Percentiles rank a stretch among this genome's conserved stretches.
These are phyloP conservation scores for Pseudochromis fuscus DNA, from an alignment of 2,797 vertebrate species.

Conservation along the genomic window DNA sequence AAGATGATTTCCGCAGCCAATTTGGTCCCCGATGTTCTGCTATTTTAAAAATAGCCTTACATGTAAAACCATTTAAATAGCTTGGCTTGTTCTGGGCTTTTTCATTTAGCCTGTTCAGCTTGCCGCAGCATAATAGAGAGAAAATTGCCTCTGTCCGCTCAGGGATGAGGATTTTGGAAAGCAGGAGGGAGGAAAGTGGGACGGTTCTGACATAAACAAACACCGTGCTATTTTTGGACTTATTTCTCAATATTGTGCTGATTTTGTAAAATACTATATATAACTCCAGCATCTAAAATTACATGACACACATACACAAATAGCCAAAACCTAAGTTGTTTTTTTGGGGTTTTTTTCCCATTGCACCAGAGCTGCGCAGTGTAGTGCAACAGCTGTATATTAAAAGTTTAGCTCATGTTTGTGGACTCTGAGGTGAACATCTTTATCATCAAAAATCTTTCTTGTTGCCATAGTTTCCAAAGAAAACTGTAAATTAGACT, in stretches of 20 bases:
- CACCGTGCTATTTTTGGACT: constrained; percentile 34
- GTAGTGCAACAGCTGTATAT: background rate
- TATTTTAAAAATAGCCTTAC: constrained; percentile 69
- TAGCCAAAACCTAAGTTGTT: background rate
- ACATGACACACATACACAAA: background rate
- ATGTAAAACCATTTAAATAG: constrained; percentile 65
- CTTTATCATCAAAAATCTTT: too few species aligned
- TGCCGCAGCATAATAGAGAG: constrained; percentile 65
- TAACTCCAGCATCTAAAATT: constrained; percentile 6
- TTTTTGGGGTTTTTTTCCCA: background rate
- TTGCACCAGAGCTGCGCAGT: constrained; percentile 5
- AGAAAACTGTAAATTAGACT: background rate
- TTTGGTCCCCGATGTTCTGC: constrained; percentile 52
- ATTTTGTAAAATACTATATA: constrained; percentile 31
- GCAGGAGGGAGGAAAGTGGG: constrained; percentile 41
- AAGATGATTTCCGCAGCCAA: constrained; percentile 56
- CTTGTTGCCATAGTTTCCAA: background rate
- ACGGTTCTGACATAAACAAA: constrained; percentile 53
- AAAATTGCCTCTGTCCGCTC: constrained; percentile 68
- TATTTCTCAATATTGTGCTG: constrained; percentile 41
- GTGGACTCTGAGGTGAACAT: too few species aligned
- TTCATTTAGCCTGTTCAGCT: constrained; percentile 70
- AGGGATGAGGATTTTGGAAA: constrained; percentile 62
- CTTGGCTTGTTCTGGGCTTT: constrained; percentile 63
- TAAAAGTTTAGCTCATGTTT: too few species aligned